Conservation (phyloP, 2,888 invertebrate species). For the Baccha elongata region DNA sequence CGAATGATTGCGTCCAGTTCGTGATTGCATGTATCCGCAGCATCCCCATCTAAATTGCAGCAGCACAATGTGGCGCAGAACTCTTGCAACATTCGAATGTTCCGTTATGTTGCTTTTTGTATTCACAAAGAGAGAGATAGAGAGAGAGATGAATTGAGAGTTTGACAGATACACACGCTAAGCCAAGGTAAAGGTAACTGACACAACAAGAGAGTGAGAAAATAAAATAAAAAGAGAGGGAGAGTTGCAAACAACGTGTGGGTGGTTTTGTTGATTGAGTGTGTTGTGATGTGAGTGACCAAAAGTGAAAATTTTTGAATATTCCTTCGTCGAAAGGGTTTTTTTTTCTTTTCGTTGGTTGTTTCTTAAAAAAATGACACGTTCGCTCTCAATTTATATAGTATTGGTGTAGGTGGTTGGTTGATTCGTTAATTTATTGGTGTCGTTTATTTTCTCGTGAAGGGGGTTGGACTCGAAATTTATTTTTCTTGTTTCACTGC, state of each 20-base stretch:
- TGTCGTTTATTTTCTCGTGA: slow-evolving; percentile 33
- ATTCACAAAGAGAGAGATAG: slow-evolving; percentile 2
- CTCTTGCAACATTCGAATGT: slow-evolving; percentile 67
- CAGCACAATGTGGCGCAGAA: slow-evolving; percentile 60
- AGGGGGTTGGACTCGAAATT: slow-evolving; percentile 24
- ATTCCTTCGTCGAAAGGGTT: slow-evolving; percentile 30
- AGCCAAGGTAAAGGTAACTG: no score
- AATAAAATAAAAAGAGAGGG: slow-evolving; percentile 18
- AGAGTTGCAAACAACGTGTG: slow-evolving; percentile 18
- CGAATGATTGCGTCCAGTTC: slow-evolving; percentile 68
- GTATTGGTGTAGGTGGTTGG: slow-evolving; percentile 64
- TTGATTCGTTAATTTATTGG: slow-evolving; percentile 45
- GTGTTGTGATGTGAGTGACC: slow-evolving; percentile 49
- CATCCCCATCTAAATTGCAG: slow-evolving; percentile 76
- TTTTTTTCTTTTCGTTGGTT: slow-evolving; percentile 21
- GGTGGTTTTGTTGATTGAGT: slow-evolving; percentile 50
- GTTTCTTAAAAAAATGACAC: slow-evolving; percentile 19
- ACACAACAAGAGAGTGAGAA: neutral
- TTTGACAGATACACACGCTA: slow-evolving; percentile 48
- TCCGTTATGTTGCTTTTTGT: slow-evolving; percentile 21
- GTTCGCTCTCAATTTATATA: slow-evolving; percentile 58
- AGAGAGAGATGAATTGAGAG: slow-evolving; percentile 15
- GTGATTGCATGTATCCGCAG: slow-evolving; percentile 74
- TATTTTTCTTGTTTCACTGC: neutral
- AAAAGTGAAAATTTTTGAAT: slow-evolving; percentile 67